Percentiles rank a stretch among this genome's conserved stretches.
These are phyloP conservation scores for Thaleichthys pacificus DNA, from an alignment of 2,797 vertebrate species.

Conservation along the genomic window DNA sequence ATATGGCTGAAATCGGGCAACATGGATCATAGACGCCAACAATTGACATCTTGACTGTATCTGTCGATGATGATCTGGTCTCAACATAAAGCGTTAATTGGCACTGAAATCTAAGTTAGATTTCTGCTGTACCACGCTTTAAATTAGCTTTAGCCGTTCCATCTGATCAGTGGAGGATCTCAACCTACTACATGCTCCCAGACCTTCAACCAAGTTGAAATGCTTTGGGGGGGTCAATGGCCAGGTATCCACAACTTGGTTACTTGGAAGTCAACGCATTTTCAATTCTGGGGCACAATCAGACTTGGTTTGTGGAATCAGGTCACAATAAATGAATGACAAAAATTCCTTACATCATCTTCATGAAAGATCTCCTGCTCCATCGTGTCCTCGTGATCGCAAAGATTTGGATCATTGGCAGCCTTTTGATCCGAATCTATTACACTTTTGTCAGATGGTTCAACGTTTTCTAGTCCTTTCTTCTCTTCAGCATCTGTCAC, in stretches of 20 bases:
- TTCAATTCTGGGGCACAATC: conserved; percentile 12
- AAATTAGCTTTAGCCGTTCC: neutral
- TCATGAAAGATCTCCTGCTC: conserved; percentile 31
- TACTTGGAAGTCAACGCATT: conserved; percentile 9
- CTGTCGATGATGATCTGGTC: conserved; percentile 1
- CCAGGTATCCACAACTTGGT: conserved; percentile 13
- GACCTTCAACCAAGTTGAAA: conserved; percentile 16
- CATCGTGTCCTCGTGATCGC: conserved; percentile 21
- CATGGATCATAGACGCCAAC: conserved; percentile 1
- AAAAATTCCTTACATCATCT: conserved; percentile 19
- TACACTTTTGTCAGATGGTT: conserved; percentile 5
- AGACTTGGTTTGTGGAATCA: conserved; percentile 9
- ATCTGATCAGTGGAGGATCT: conserved; percentile 13
- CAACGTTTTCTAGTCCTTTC: conserved; percentile 18
- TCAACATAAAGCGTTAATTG: neutral
- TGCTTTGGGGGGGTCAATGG: neutral
- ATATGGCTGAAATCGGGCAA: neutral
- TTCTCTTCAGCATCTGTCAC: neutral
- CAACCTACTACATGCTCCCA: conserved; percentile 8
- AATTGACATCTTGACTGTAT: conserved; percentile 10
- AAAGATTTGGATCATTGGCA: conserved; percentile 13
- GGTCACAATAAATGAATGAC: conserved; percentile 20
- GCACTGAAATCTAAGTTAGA: conserved; percentile 2
- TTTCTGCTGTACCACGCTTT: neutral
- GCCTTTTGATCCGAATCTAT: conserved; percentile 15